Evolutionary conservation across 2,113 vertebrate species (phyloP).

Genomic region (Otocyon megalotis): DNA sequence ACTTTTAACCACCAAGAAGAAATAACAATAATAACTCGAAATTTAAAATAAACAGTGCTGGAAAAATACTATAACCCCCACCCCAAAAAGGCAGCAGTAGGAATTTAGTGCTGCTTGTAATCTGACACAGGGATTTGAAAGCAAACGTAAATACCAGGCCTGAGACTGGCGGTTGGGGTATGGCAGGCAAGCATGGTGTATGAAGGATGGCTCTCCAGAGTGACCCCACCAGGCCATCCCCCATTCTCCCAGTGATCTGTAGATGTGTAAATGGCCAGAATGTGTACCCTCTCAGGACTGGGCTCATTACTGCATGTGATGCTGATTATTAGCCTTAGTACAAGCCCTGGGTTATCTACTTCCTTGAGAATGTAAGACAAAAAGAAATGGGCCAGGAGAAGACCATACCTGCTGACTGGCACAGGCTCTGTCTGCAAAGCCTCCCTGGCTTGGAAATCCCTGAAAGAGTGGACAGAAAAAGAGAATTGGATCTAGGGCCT

Average conservation of each 20-base stretch:
- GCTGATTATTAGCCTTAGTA: neutral
- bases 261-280: neutral
- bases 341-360: neutral
- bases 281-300: neutral
- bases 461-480: neutral
- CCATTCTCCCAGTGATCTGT: neutral
- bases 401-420: neutral
- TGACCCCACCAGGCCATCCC: neutral
- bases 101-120: slow-evolving; percentile 83
- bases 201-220: slow-evolving; percentile 60
- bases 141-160: slow-evolving; percentile 67
- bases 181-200: slow-evolving; percentile 52
- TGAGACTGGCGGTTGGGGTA: slow-evolving; percentile 47
- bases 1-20: slow-evolving; percentile 87
- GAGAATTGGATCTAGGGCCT: neutral
- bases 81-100: slow-evolving; percentile 82
- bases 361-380: neutral
- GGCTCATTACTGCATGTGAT: slow-evolving; percentile 7
- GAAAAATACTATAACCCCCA: slow-evolving; percentile 86
- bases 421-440: neutral
- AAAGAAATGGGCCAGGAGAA: neutral
- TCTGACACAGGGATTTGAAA: slow-evolving; percentile 70
- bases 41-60: slow-evolving; percentile 89
- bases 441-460: neutral
- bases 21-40: slow-evolving; percentile 88